Conservation (phyloP, 1,140 invertebrate genomes). For the Cotesia vestalis region DNA sequence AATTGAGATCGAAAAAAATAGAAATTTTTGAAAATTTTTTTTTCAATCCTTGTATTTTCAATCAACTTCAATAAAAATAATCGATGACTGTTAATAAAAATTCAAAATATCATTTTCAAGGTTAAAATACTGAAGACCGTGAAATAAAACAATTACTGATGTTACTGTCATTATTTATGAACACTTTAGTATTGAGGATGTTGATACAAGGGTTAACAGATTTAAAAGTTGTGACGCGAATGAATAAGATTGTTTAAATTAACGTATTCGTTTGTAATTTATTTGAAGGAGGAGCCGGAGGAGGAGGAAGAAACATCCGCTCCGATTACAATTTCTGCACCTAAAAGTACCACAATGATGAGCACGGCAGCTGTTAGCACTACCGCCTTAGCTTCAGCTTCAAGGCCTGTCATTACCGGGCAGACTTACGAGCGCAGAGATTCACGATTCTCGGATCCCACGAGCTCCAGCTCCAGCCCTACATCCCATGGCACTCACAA, state of each 20-base stretch:
- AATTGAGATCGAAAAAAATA: no score
- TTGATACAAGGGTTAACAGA: no score
- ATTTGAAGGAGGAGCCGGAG: slow-evolving; percentile 70
- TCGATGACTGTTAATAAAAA: no score
- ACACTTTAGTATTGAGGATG: no score
- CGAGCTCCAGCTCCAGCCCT: slow-evolving; percentile 20
- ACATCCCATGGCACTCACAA: slow-evolving; percentile 30
- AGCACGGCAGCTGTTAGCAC: slow-evolving; percentile 24
- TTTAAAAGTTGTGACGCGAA: not conserved
- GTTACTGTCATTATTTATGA: no score
- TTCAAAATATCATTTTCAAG: no score
- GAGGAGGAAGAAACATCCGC: slow-evolving; percentile 55
- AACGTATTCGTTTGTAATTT: not conserved
- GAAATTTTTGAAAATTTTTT: no score
- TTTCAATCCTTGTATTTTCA: no score
- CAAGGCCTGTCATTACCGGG: slow-evolving; percentile 31
- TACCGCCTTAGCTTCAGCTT: slow-evolving; percentile 10
- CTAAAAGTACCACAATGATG: slow-evolving; percentile 11
- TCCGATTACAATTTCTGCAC: slow-evolving; percentile 1
- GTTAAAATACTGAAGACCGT: no score
- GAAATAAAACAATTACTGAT: no score
- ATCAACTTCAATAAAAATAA: no score
- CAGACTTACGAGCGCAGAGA: slow-evolving; percentile 33
- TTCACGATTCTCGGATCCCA: slow-evolving; percentile 26
- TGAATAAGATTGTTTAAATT: no score